phyloP scores from a whole-genome alignment of 2,797 vertebrate species.

The Neosalanx taihuensis region DNA sequence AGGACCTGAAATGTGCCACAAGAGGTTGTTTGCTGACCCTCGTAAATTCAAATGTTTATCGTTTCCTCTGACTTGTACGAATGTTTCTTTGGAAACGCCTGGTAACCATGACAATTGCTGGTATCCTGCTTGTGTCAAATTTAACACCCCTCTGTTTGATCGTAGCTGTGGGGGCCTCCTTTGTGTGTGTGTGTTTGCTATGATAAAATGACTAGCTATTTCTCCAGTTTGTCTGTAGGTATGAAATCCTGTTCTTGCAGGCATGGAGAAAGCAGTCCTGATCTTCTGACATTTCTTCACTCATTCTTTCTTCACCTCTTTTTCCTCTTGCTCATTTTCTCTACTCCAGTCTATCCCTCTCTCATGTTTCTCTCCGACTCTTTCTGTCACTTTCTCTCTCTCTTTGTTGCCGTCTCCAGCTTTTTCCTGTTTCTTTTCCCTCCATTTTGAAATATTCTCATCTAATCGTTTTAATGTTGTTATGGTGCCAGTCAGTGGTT shows the following conservation, averaged over 20 bases:
- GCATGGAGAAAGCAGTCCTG: slow-evolving; percentile 22
- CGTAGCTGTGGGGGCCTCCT: slow-evolving; percentile 31
- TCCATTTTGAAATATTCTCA: slow-evolving; percentile 29
- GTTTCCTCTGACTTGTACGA: not conserved
- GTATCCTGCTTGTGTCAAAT: slow-evolving; percentile 1
- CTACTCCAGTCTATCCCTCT: not conserved
- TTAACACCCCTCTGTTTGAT: slow-evolving; percentile 47
- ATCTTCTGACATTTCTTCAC: slow-evolving; percentile 23
- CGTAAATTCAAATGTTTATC: not conserved
- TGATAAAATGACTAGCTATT: slow-evolving; percentile 28
- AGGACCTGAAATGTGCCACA: not conserved
- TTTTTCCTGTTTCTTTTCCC: too few species aligned
- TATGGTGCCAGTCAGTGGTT: not conserved
- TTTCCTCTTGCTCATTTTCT: not conserved
- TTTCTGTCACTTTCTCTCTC: not conserved
- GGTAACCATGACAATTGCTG: too few species aligned
- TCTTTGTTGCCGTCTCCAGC: not conserved
- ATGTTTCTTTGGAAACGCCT: not conserved
- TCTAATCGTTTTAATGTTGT: not conserved
- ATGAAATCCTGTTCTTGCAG: slow-evolving; percentile 24
- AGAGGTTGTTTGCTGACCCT: not conserved
- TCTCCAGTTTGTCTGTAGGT: slow-evolving; percentile 44
- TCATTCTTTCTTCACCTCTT: slow-evolving; percentile 27
- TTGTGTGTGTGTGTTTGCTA: slow-evolving; percentile 27
- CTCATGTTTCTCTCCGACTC: not conserved